These are phyloP conservation scores for Cremastinae sp. DNA, from an alignment of 2,888 invertebrate species.

Conservation along the genomic window DNA sequence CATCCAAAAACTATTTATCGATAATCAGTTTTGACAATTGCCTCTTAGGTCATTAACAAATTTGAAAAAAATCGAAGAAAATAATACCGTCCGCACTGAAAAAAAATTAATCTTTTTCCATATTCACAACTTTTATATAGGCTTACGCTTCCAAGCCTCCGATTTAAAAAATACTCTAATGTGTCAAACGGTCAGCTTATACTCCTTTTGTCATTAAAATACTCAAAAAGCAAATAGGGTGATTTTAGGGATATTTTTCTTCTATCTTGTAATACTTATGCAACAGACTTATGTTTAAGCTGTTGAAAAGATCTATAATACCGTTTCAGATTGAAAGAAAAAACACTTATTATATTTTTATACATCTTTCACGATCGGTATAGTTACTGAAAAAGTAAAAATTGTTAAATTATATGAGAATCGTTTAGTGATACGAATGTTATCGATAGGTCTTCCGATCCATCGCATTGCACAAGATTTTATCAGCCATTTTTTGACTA, in stretches of 20 bases:
- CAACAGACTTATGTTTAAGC: conserved; percentile 44
- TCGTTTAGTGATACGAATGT: conserved; percentile 42
- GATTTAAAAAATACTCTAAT: conserved; percentile 41
- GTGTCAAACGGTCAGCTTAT: conserved; percentile 34
- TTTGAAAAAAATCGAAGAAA: no score
- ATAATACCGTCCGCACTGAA: neutral
- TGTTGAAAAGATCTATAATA: conserved; percentile 31
- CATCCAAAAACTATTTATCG: no score
- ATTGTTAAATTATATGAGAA: conserved; percentile 37
- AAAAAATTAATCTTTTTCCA: neutral
- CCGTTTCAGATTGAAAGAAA: conserved; percentile 44
- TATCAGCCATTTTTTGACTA: conserved; percentile 8
- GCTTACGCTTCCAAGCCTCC: conserved; percentile 10
- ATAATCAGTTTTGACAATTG: no score
- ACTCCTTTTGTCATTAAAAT: conserved; percentile 41
- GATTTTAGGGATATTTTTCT: conserved; percentile 28
- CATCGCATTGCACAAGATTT: conserved; percentile 33
- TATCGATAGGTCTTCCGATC: conserved; percentile 42
- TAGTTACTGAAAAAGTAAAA: conserved; percentile 34
- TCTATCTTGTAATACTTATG: conserved; percentile 10
- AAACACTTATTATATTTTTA: conserved; percentile 57
- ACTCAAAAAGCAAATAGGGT: conserved; percentile 48
- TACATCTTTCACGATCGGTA: conserved; percentile 46
- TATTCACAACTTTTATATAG: neutral
- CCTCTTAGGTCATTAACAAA: no score